phyloP scores from a whole-genome alignment of 1,140 invertebrate species.

The Panonychus citri region DNA sequence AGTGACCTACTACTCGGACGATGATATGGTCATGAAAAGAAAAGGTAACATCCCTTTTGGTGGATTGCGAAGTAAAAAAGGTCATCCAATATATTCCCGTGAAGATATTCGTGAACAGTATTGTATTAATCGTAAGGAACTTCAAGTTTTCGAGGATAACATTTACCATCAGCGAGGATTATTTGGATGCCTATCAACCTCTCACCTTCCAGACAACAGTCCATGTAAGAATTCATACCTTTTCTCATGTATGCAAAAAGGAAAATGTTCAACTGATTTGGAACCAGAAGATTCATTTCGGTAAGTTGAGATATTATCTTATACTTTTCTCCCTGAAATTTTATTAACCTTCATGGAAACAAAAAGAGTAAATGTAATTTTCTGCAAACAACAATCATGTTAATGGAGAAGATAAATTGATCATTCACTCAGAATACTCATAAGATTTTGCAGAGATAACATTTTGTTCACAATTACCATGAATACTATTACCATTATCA shows the following conservation, averaged over 20 bases:
- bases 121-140: slow-evolving; percentile 67
- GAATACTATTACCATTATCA: too few relatives aligned
- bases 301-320: background rate
- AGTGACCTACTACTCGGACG: slow-evolving; percentile 18
- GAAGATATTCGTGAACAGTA: slow-evolving; percentile 71
- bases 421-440: too few relatives aligned
- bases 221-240: slow-evolving; percentile 31
- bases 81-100: slow-evolving; percentile 50
- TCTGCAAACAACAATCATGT: too few relatives aligned
- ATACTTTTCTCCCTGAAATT: too few relatives aligned
- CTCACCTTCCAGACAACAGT: slow-evolving; percentile 27
- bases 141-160: slow-evolving; percentile 49
- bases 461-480: too few relatives aligned
- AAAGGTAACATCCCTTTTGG: slow-evolving; percentile 3
- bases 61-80: slow-evolving; percentile 19
- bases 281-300: background rate
- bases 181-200: slow-evolving; percentile 54
- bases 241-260: slow-evolving; percentile 54
- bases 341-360: too few relatives aligned
- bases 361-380: too few relatives aligned
- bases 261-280: slow-evolving; percentile 9
- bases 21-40: slow-evolving; percentile 16
- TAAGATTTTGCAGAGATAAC: too few relatives aligned
- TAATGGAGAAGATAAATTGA: too few relatives aligned
- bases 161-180: slow-evolving; percentile 31